Conservation (phyloP, 2,888 invertebrate genomes). For the Oscheius sp. region DNA sequence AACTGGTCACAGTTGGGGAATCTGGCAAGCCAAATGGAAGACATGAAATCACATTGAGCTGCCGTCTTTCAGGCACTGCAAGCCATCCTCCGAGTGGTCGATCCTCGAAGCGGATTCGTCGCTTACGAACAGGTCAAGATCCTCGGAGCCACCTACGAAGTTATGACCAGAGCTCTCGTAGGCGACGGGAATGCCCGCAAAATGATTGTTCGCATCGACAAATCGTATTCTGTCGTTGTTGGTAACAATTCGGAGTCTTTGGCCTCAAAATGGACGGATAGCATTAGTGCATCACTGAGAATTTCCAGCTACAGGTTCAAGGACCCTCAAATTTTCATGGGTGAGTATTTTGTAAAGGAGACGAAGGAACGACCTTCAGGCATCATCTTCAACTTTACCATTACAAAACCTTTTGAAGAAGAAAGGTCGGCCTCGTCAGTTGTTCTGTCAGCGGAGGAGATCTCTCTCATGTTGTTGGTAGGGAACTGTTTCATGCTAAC, state of each 20-base stretch:
- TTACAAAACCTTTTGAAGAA: conserved; percentile 62
- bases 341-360: conserved; percentile 23
- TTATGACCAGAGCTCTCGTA: conserved; percentile 43
- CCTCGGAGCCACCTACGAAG: conserved; percentile 3
- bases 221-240: conserved; percentile 47
- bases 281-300: conserved; percentile 50
- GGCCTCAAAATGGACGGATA: conserved; percentile 51
- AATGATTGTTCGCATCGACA: conserved; percentile 45
- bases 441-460: conserved; percentile 59
- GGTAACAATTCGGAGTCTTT: conserved; percentile 52
- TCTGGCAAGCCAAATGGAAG: conserved; percentile 35
- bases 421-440: conserved; percentile 42
- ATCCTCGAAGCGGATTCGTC: conserved; percentile 24
- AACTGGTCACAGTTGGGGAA: conserved; percentile 24
- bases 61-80: conserved; percentile 36
- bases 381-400: conserved; percentile 63
- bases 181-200: conserved; percentile 61
- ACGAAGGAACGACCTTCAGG: conserved; percentile 38
- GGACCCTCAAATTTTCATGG: conserved; percentile 53
- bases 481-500: background rate
- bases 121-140: conserved; percentile 17
- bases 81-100: conserved; percentile 13
- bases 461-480: conserved; percentile 57
- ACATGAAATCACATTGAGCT: conserved; percentile 31
- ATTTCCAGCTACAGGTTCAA: conserved; percentile 64